Evolutionary conservation across 2,888 invertebrate genomes (phyloP), one percentile per base, ranked within the genome.

Genomic region (Eretmocerus hayati): DNA sequence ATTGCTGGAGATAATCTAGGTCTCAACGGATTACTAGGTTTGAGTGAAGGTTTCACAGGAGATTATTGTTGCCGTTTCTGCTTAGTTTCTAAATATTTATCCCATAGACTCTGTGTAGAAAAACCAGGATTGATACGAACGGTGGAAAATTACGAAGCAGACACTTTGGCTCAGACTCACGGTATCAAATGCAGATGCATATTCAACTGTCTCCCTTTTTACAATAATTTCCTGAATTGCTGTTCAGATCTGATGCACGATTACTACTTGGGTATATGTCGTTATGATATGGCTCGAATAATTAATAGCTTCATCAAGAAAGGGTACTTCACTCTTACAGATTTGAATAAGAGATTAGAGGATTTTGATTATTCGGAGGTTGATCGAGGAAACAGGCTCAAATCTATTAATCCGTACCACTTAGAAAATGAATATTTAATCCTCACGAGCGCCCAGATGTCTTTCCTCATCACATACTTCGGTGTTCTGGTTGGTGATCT

Each of bases 241-340:
- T 55, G 55, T 13, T 62, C 60, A 54, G 67, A 66, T 50, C 52
- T 64, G 15, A 62, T 64, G 61, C 66, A 67, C 40, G 64, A 65
- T 47, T 42, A 62, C 18, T 58, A 50, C 50, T 58, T 62, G 44
- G 62, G 62, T 26, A 46, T 63, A 20, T 54, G 54, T 46, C 44
- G 62, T 41, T 61, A 64, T 54, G 63, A 57, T 32, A 60, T 64
- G 59, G 55, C 59, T 5, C 39, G 52, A 35, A 59, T 64, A 13
- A 59, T 64, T 23, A 36, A 55, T 31, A 36, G 50, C 20, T 56
- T 60, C 13, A 54, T 46, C n/a, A n/a, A 18, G 36, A 16, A 15
- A 46, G 32, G 48, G 26, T 62, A 45, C 42, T 56, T 58, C 40
- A 45, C 47, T 22, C 41, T 59, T 18, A 49, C 52, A 19, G 32